Evolutionary conservation across 2,113 vertebrate genomes (phyloP).

Genomic region (Ursus arctos): DNA sequence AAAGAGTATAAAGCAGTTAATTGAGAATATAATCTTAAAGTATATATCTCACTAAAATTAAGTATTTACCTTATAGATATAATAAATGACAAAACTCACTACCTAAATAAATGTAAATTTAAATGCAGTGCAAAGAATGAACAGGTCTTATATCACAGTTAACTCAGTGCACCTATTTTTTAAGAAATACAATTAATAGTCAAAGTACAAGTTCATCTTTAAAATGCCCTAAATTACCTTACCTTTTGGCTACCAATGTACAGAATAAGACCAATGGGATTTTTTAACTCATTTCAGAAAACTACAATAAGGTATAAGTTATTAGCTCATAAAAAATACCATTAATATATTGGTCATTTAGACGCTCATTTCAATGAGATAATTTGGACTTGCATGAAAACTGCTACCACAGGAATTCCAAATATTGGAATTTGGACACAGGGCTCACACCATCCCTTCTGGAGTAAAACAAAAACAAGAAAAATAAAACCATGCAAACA

Average conservation of each 20-base stretch:
- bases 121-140: neutral
- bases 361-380: neutral
- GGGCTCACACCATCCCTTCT: neutral
- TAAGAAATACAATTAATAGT: neutral
- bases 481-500: neutral
- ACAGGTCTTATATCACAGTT: neutral
- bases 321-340: neutral
- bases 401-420: neutral
- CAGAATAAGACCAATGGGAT: neutral
- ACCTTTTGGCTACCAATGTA: neutral
- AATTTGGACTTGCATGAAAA: slow-evolving; percentile 5
- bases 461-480: neutral
- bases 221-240: neutral
- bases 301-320: neutral
- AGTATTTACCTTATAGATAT: neutral
- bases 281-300: neutral
- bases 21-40: neutral
- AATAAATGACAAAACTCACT: neutral
- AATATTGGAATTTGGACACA: neutral
- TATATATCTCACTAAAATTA: neutral
- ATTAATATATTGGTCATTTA: neutral
- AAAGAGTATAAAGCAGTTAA: slow-evolving; percentile 42
- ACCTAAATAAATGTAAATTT: slow-evolving; percentile 13
- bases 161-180: neutral
- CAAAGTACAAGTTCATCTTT: neutral